Evolutionary conservation across 2,888 invertebrate species (phyloP), one percentile per base, ranked within the genome.

Genomic region (Strigamia crassipes): DNA sequence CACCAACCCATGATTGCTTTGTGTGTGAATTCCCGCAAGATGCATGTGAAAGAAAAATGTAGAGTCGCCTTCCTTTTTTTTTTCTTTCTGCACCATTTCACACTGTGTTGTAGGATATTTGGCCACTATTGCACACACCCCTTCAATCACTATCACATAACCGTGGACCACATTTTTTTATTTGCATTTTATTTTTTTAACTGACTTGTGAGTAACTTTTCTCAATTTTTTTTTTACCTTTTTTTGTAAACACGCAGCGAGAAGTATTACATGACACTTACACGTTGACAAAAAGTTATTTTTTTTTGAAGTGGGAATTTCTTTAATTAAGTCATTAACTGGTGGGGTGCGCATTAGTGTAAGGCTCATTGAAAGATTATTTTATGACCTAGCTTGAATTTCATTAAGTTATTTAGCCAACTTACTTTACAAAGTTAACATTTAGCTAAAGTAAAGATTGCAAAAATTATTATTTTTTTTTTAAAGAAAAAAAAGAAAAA

Each of bases 11-110:
- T 73, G 73, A 73, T 31, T 73, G 73, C 73, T 73, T 73, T 73
- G 73, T 73, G 73, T 73, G 73, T 73, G 73, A 73, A 73, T 73
- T 73, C 73, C 73, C 73, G 31, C 73, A 73, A 73, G 73, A 73
- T 73, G 73, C 73, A 73, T 73, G 73, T 15, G 73, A 73, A 73
- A 31, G 73, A 73, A 73, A 73, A 73, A 31, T 31, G 73, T 73
- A 73, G 73, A 73, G 73, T 73, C 15, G 27, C 73, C 31, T 31
- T 27, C 73, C 73, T 73, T 31, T 73, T 31, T 31, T 61, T 31
- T 12, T 73, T 73, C 15, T 73, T 73, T 73, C 73, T 73, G 73
- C 73, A 13, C 73, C 73, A 73, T 73, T 73, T 73, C 73, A 27
- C 73, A 73, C 27, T 73, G 13, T 12, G 73, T 73, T 73, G 73